Base-by-base conservation (phyloP, 2,797 vertebrate species). In the Hydrocynus forskahlii region DNA sequence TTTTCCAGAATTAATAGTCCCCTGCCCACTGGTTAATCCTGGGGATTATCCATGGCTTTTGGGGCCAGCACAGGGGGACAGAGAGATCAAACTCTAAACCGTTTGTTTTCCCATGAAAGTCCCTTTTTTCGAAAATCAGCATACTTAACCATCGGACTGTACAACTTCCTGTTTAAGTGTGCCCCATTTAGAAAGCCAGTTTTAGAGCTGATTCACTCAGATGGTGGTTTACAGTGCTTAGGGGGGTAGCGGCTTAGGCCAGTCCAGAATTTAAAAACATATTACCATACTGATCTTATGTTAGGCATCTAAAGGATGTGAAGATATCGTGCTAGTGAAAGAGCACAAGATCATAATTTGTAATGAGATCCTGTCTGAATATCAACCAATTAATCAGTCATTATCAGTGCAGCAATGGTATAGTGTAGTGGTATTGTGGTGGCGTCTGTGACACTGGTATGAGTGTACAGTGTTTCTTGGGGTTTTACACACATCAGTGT, bases 1-100 rank as follows among this genome's bases (percentile, higher is more conserved):
- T n/a, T n/a, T n/a, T n/a, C 19, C 70, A 75, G 72, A 83, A 75
- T 84, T 79, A 87, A 83, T 80, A 83, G 80, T 78, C 60, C 79
- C 76, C 57, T 60, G 75, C 60, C 71, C 55, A 60, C 80, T 71
- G 64, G 66, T 80, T 82, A 87, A 85, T 84, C 80, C 80, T 54
- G 0, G 78, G 85, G 86, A 87, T 85, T 78, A 81, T 85, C 83
- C 76, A 4, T 38, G 5, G 16, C 38, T 57, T 64, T 64, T 48
- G 63, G 50, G 66, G 50, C 64, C 48, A 7, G 12, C 38, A 19
- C 74, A 67, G 52, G 62, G 74, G 69, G 67, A 50, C n/a, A 23
- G 50, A 66, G 59, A 43, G 54, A 72, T 69, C 68, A 80, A 83
- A 63, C 59, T 64, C 52, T 67, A 19, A 76, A 76, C 68, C 16